Evolutionary conservation across 2,888 invertebrate genomes (phyloP).

Genomic region (Lasioglossum lativentre): DNA sequence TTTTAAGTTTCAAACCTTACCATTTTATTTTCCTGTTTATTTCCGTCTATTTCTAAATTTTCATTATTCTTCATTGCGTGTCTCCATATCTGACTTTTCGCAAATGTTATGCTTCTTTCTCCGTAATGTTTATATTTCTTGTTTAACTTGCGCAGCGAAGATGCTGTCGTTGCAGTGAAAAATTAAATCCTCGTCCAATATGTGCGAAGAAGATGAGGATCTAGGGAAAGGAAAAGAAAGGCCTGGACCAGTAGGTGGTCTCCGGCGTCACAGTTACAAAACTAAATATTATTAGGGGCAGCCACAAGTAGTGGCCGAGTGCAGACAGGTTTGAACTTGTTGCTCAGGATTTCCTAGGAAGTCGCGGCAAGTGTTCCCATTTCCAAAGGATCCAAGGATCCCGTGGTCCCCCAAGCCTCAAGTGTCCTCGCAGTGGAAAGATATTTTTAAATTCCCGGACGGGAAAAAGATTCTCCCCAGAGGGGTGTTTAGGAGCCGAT

Average conservation of each 20-base stretch:
- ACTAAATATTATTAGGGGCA: slow-evolving; percentile 58
- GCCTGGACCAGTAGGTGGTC: slow-evolving; percentile 37
- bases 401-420: slow-evolving; percentile 4
- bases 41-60: too few species aligned
- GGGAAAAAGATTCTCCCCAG: slow-evolving; percentile 39
- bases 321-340: slow-evolving; percentile 43
- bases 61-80: too few species aligned
- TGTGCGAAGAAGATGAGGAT: background rate
- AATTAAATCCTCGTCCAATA: background rate
- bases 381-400: slow-evolving; percentile 34
- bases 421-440: slow-evolving; percentile 33
- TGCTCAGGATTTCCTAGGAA: slow-evolving; percentile 42
- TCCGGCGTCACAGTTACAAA: slow-evolving; percentile 33
- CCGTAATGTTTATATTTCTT: too few species aligned
- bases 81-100: too few species aligned
- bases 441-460: slow-evolving; percentile 34
- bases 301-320: slow-evolving; percentile 54
- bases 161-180: background rate
- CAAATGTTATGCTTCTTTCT: too few species aligned
- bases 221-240: slow-evolving; percentile 3
- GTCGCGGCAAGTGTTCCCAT: slow-evolving; percentile 52
- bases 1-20: too few species aligned
- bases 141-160: background rate
- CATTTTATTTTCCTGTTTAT: too few species aligned
- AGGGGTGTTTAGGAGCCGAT: slow-evolving; percentile 27